These are phyloP conservation scores for Lottia gigantea DNA, from an alignment of 2,888 invertebrate genomes.

Conservation along the genomic window DNA sequence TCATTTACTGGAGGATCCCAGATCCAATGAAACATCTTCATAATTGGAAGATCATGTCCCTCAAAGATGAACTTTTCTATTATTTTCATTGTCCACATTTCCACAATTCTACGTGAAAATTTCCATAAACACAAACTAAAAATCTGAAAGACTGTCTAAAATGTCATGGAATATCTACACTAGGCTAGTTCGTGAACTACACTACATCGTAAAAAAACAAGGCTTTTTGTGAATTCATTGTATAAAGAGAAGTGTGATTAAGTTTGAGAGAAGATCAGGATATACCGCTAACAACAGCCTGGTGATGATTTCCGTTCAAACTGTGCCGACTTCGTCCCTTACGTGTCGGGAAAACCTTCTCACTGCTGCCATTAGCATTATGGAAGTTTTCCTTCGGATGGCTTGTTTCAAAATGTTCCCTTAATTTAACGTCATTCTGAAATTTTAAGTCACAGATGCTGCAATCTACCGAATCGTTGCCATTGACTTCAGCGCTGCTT, in stretches of 20 bases:
- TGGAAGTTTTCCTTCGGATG: slow-evolving; percentile 79
- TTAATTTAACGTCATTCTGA: slow-evolving; percentile 75
- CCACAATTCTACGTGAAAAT: too few species aligned
- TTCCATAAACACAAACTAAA: too few species aligned
- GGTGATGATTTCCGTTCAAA: slow-evolving; percentile 75
- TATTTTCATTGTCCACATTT: too few species aligned
- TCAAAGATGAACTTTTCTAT: too few species aligned
- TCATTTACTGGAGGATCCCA: too few species aligned
- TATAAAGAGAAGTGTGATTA: not conserved
- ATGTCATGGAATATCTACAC: too few species aligned
- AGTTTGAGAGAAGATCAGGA: not conserved
- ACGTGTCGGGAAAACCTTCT: slow-evolving; percentile 81
- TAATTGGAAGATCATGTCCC: too few species aligned
- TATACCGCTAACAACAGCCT: slow-evolving; percentile 19
- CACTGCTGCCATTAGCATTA: slow-evolving; percentile 82
- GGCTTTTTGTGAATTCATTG: slow-evolving; percentile 8
- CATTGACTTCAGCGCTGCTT: slow-evolving; percentile 25
- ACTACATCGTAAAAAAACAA: not conserved
- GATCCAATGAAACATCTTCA: too few species aligned
- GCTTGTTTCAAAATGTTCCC: slow-evolving; percentile 79
- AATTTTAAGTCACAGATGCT: slow-evolving; percentile 78
- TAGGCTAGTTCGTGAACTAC: too few species aligned
- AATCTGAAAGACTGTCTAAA: too few species aligned
- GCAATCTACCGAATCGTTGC: slow-evolving; percentile 75
- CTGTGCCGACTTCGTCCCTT: slow-evolving; percentile 83